These are phyloP conservation scores for Mythimna impura DNA, from an alignment of 2,888 invertebrate species.

Conservation along the genomic window DNA sequence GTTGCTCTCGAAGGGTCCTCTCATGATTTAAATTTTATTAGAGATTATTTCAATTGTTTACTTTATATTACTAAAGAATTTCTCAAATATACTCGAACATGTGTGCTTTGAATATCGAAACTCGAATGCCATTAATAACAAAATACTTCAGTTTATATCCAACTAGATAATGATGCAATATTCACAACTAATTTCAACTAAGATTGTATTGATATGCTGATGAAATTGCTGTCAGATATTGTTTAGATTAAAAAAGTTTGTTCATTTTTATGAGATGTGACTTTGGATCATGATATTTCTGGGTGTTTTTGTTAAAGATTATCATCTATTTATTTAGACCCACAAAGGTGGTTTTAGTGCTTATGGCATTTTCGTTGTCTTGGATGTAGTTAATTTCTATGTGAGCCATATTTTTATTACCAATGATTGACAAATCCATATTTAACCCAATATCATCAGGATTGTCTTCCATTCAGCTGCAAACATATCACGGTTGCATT, in stretches of 20 bases:
- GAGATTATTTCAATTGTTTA: background rate
- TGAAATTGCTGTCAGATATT: slow-evolving; percentile 1
- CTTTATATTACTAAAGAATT: background rate
- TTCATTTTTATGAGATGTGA: background rate
- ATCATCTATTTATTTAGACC: background rate
- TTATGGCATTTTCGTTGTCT: background rate
- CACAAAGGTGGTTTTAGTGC: too few species aligned
- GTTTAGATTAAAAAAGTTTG: background rate
- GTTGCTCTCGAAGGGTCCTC: slow-evolving; percentile 11
- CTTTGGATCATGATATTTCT: background rate
- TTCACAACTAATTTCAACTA: slow-evolving; percentile 16
- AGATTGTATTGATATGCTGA: slow-evolving; percentile 12
- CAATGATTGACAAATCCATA: too few species aligned
- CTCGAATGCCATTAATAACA: slow-evolving; percentile 28
- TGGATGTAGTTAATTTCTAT: background rate
- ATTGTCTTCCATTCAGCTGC: background rate
- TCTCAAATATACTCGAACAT: background rate
- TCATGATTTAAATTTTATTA: slow-evolving; percentile 9
- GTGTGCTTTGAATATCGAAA: slow-evolving; percentile 16
- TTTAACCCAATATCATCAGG: background rate
- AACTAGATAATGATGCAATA: slow-evolving; percentile 23
- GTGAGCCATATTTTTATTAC: background rate
- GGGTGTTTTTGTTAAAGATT: background rate
- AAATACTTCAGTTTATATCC: slow-evolving; percentile 12
- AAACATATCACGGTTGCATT: background rate